phyloP scores from a whole-genome alignment of 2,888 invertebrate genomes.

The Cosmia pyralina region DNA sequence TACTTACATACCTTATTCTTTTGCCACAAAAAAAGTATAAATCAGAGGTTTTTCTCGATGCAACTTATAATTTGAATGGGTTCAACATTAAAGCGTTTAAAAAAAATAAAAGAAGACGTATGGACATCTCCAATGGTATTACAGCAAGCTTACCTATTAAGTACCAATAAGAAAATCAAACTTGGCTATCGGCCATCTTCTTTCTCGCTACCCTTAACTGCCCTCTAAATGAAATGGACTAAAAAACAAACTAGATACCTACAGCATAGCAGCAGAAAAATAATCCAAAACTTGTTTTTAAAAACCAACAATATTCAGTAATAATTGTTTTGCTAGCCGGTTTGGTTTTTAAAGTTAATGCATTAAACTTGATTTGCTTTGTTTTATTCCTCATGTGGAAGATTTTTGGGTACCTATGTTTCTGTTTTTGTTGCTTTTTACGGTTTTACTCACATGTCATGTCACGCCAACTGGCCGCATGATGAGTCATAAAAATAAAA shows the following conservation, averaged over 20 bases:
- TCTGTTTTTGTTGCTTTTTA: not conserved
- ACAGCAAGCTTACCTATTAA: not conserved
- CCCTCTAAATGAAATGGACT: too few relatives aligned
- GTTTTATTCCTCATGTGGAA: not conserved
- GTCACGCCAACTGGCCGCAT: not conserved
- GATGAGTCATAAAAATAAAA: not conserved
- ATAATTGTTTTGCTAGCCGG: not conserved
- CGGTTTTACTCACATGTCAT: slow-evolving; percentile 4
- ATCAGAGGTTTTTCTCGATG: not conserved
- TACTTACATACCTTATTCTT: too few relatives aligned
- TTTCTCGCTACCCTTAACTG: not conserved
- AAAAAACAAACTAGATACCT: not conserved
- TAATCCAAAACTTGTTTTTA: not conserved
- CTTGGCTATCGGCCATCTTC: not conserved
- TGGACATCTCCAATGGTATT: not conserved
- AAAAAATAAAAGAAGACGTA: not conserved
- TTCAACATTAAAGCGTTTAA: not conserved
- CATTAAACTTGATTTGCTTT: not conserved
- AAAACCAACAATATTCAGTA: not conserved
- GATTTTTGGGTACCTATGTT: slow-evolving; percentile 1
- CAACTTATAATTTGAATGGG: not conserved
- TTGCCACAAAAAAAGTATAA: not conserved
- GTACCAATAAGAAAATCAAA: not conserved
- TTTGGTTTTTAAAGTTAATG: slow-evolving; percentile 6
- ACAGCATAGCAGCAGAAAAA: not conserved